These are phyloP conservation scores for Vombatus ursinus DNA, from an alignment of 2,113 vertebrate species.

Conservation along the genomic window DNA sequence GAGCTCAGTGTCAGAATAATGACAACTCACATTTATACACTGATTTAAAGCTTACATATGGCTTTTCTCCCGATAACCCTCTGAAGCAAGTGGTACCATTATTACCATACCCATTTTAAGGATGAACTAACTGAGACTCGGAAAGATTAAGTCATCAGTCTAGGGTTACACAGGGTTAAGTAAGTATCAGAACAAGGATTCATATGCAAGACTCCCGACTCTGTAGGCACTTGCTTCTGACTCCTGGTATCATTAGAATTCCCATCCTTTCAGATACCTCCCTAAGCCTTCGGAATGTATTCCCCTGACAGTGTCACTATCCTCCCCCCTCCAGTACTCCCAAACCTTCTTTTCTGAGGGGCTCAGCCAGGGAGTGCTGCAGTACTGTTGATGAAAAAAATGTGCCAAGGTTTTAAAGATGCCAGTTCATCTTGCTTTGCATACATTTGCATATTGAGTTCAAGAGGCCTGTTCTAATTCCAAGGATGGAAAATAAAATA, in stretches of 20 bases:
- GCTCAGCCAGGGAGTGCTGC: neutral
- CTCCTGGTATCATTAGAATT: neutral
- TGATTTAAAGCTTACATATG: neutral
- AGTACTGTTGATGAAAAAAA: conserved; percentile 57
- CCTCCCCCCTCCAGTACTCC: neutral
- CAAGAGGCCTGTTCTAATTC: conserved; percentile 75
- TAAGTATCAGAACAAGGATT: neutral
- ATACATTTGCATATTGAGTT: conserved; percentile 79
- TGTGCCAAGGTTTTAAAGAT: conserved; percentile 51
- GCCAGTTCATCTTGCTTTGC: conserved; percentile 75
- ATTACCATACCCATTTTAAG: neutral
- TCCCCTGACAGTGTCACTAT: conserved; percentile 7
- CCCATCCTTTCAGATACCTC: neutral
- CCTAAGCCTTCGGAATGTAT: neutral
- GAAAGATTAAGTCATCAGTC: neutral
- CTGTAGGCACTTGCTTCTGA: neutral
- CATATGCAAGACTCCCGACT: neutral
- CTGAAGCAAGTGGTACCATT: neutral
- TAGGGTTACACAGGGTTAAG: neutral
- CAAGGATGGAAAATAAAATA: conserved; percentile 76
- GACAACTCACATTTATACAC: neutral
- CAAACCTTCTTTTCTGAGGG: neutral
- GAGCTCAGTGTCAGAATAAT: neutral
- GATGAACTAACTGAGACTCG: neutral
- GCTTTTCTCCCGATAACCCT: neutral